phyloP scores from a whole-genome alignment of 1,140 invertebrate genomes.

The Drosophila trapezifrons region DNA sequence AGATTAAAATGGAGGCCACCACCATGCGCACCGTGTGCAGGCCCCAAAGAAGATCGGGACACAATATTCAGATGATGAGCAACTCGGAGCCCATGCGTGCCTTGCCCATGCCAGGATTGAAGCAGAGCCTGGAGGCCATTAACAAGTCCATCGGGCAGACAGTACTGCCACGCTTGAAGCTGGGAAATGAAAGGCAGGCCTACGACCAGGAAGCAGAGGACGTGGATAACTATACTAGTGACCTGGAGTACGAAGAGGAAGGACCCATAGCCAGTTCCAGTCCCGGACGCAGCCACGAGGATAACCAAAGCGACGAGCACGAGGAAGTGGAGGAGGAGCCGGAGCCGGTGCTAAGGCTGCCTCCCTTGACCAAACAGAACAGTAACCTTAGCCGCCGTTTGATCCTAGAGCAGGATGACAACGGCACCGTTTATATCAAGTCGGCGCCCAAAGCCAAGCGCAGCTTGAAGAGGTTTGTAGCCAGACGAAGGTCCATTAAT shows the following conservation, averaged over 20 bases:
- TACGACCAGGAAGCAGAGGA: slow-evolving; percentile 25
- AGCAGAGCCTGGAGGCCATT: slow-evolving; percentile 23
- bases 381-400: slow-evolving; percentile 41
- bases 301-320: slow-evolving; percentile 7
- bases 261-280: background rate
- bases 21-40: slow-evolving; percentile 38
- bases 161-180: slow-evolving; percentile 30
- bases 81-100: slow-evolving; percentile 32
- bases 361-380: slow-evolving; percentile 13
- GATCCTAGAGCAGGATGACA: slow-evolving; percentile 50
- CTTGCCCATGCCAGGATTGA: slow-evolving; percentile 38
- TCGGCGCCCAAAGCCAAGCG: slow-evolving; percentile 12
- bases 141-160: slow-evolving; percentile 9
- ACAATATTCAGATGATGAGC: background rate
- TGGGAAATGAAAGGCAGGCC: background rate
- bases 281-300: background rate
- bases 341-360: slow-evolving; percentile 4
- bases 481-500: background rate
- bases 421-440: slow-evolving; percentile 57
- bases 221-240: slow-evolving; percentile 14
- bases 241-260: slow-evolving; percentile 15
- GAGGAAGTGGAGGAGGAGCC: background rate
- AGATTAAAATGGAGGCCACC: slow-evolving; percentile 52
- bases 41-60: slow-evolving; percentile 21
- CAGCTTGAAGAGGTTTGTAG: slow-evolving; percentile 54